Conservation (phyloP, 2,888 invertebrate species). For the Hydraecia micacea region DNA sequence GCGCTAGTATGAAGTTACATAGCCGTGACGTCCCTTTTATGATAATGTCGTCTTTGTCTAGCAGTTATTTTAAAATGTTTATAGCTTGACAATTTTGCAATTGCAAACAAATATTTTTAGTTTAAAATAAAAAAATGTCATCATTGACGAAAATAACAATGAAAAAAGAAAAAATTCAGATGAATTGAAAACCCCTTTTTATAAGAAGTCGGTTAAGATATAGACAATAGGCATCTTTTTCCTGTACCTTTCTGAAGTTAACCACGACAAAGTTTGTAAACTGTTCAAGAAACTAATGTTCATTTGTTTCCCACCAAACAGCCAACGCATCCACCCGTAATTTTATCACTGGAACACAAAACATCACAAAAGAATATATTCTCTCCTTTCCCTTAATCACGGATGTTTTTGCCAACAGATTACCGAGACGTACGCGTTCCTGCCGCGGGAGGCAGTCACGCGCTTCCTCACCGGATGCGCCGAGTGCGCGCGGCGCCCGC, state of each 20-base stretch:
- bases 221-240: background rate
- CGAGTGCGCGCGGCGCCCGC: slow-evolving; percentile 96
- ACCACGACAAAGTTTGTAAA: slow-evolving; percentile 1
- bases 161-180: background rate
- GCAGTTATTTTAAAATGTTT: no score
- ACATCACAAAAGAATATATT: slow-evolving; percentile 62
- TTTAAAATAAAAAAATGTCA: no score
- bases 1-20: no score
- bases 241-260: background rate
- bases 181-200: background rate
- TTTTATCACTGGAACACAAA: slow-evolving; percentile 55
- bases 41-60: no score
- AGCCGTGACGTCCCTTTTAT: no score
- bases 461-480: slow-evolving; percentile 98
- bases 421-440: slow-evolving; percentile 98
- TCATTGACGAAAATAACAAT: background rate
- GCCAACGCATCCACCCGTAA: slow-evolving; percentile 38
- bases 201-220: background rate
- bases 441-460: slow-evolving; percentile 98
- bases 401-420: slow-evolving; percentile 92
- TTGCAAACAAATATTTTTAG: no score
- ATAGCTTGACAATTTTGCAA: no score
- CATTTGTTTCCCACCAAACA: slow-evolving; percentile 23
- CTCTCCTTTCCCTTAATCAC: slow-evolving; percentile 67
- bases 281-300: background rate